Percentiles rank a stretch among this genome's conserved stretches.
phyloP scores from a whole-genome alignment of 2,113 vertebrate genomes.

The Corythoichthys intestinalis region DNA sequence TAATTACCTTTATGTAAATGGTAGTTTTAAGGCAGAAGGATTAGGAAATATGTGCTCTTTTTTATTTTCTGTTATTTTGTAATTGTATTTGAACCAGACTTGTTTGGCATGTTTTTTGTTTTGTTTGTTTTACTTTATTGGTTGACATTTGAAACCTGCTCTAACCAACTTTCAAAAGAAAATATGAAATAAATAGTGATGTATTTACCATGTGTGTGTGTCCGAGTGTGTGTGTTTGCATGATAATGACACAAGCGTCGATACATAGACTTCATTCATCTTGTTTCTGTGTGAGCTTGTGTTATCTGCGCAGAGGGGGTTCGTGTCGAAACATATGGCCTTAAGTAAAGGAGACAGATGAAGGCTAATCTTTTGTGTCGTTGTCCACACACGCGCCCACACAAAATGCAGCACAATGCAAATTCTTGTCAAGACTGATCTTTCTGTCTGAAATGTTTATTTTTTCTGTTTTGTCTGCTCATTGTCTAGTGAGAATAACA shows the following conservation, averaged over 20 bases:
- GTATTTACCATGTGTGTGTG: constrained; percentile 8
- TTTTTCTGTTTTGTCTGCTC: background rate
- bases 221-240: constrained; percentile 21
- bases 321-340: background rate
- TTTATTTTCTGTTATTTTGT: background rate
- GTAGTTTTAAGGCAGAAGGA: background rate
- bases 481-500: background rate
- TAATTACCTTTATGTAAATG: background rate
- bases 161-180: constrained; percentile 8
- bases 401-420: background rate
- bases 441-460: background rate
- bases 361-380: background rate
- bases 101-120: background rate
- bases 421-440: background rate
- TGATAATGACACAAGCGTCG: constrained; percentile 26
- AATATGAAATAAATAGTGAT: constrained; percentile 3
- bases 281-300: constrained; percentile 52
- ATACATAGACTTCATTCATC: constrained; percentile 55
- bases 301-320: background rate
- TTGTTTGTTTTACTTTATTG: background rate
- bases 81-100: background rate
- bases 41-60: no score
- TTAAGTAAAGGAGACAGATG: constrained; percentile 6
- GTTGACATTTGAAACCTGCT: background rate
- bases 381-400: background rate